phyloP scores from a whole-genome alignment of 64 coral and sea anemone species.

The Actinia tenebrosa region DNA sequence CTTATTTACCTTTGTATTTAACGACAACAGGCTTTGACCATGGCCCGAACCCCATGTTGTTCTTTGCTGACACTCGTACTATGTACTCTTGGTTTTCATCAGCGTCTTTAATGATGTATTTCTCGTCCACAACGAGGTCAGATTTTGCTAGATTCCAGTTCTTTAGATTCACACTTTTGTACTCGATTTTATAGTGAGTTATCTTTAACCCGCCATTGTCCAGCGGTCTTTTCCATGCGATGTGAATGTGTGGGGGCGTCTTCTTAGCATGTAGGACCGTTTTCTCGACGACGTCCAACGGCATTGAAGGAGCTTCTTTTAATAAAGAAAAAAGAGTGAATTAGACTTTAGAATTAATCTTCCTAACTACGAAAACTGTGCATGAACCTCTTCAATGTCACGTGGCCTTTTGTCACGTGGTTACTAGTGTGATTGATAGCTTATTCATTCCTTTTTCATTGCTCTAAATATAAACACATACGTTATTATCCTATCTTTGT shows the following conservation, averaged over 20 bases:
- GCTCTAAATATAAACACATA: too few relatives aligned
- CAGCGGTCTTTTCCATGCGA: conserved; percentile 9
- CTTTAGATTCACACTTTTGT: neutral
- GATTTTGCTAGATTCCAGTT: neutral
- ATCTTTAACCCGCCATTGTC: conserved; percentile 2
- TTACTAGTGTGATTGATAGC: too few relatives aligned
- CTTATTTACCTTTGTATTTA: conserved; percentile 7
- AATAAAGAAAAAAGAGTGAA: neutral
- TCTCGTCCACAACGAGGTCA: neutral
- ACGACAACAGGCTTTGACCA: neutral
- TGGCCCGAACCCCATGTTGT: neutral
- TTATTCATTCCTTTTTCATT: too few relatives aligned
- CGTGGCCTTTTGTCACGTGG: too few relatives aligned
- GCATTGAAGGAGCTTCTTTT: conserved; percentile 13
- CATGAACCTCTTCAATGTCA: too few relatives aligned
- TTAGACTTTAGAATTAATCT: neutral
- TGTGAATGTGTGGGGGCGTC: neutral
- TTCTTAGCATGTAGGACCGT: neutral
- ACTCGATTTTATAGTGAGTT: conserved; percentile 4
- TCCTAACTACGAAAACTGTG: too few relatives aligned
- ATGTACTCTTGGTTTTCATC: neutral
- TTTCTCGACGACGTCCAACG: neutral
- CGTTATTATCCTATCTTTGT: too few relatives aligned
- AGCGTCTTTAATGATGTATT: conserved; percentile 1
- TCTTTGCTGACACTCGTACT: neutral